A percentile compares a stretch with the other conserved stretches of the same genome.
Conservation (phyloP, 1,140 invertebrate species). For the Trichogramma pretiosum region DNA sequence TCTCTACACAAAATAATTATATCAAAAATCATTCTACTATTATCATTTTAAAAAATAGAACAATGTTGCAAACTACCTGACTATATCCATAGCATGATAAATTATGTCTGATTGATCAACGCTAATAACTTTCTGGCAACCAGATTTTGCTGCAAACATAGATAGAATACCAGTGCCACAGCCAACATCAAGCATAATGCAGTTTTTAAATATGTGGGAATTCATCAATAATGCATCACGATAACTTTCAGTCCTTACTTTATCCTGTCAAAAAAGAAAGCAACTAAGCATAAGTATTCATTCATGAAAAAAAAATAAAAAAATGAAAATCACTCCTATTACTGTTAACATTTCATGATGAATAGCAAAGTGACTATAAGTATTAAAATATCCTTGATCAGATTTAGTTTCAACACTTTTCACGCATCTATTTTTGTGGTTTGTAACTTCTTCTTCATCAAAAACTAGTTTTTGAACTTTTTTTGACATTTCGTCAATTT, state of each 20-base stretch:
- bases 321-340: constrained; percentile 22
- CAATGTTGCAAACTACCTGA: constrained; percentile 65
- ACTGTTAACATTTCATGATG: constrained; percentile 91
- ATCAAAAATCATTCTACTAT: background rate
- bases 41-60: constrained; percentile 30
- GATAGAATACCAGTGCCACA: constrained; percentile 95
- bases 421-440: constrained; percentile 35
- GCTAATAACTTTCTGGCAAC: constrained; percentile 85
- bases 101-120: constrained; percentile 88
- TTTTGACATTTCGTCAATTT: constrained; percentile 40
- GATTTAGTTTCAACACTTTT: constrained; percentile 44
- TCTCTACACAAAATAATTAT: constrained; percentile 47
- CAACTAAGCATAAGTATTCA: constrained; percentile 5
- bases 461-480: constrained; percentile 40
- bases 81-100: constrained; percentile 75
- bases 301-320: constrained; percentile 7
- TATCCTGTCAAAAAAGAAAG: constrained; percentile 58
- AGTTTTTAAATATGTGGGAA: constrained; percentile 56
- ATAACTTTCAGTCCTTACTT: constrained; percentile 86
- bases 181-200: constrained; percentile 89
- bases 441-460: constrained; percentile 43
- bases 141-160: constrained; percentile 91
- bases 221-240: constrained; percentile 88
- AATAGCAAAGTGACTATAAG: constrained; percentile 95
- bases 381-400: constrained; percentile 83